Percentiles rank a stretch among this genome's conserved stretches.
Conservation (phyloP, 2,113 vertebrate species). For the Corythornis cristatus region DNA sequence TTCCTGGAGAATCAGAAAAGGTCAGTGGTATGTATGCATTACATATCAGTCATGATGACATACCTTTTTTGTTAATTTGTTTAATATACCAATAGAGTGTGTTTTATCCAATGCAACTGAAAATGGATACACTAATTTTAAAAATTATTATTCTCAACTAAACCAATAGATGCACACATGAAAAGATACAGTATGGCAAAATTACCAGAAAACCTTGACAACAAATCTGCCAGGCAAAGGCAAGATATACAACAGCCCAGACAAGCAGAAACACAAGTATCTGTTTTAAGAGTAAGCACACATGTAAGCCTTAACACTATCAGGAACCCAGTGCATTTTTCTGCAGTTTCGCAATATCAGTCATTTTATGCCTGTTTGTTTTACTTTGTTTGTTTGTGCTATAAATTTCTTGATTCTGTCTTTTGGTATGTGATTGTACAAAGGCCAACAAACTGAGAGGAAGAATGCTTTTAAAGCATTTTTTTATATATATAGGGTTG, state of each 20-base stretch:
- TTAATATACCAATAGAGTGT: background rate
- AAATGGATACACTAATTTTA: background rate
- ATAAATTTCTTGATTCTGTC: background rate
- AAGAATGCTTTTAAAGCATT: background rate
- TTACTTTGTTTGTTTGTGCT: conserved; percentile 8
- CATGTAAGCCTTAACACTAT: background rate
- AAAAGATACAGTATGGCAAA: background rate
- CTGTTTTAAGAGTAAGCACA: background rate
- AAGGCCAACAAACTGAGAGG: background rate
- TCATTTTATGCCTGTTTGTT: background rate
- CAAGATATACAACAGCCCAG: background rate
- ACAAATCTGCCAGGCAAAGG: background rate
- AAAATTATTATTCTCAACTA: background rate
- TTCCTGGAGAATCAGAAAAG: background rate
- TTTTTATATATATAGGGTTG: background rate
- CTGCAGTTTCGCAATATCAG: background rate
- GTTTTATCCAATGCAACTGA: background rate
- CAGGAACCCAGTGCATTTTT: background rate
- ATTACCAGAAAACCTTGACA: background rate
- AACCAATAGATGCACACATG: background rate
- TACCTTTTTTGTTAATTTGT: background rate
- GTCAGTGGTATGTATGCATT: background rate
- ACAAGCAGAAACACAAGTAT: background rate
- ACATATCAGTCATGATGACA: background rate
- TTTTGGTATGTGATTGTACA: background rate